Evolutionary conservation across 2,888 invertebrate species (phyloP), one percentile per base, ranked within the genome.

Genomic region (Hybos culiciformis): DNA sequence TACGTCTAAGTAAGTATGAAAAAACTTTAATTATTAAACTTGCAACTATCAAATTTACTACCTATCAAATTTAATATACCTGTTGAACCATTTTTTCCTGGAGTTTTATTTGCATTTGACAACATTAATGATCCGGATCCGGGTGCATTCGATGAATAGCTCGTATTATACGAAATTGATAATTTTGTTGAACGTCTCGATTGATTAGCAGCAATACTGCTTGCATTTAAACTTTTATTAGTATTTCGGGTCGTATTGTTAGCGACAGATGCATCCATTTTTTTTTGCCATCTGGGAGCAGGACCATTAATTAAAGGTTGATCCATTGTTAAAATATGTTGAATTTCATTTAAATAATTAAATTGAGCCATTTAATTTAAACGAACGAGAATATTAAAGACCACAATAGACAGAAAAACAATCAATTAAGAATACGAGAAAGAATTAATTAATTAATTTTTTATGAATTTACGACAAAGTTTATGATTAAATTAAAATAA

Each of bases 281-380:
- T 80, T 55, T 79, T 82, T 53, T 82, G 80, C 83, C 84, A 87
- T 41, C 86, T 72, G 24, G 86, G 83, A 36, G 74, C 66, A 15
- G 86, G 85, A 1, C 85, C 86, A 54, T 78, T 78, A 9, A 78
- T 80, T 54, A 85, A 70, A 26, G 84, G 80, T 1, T 85, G 84
- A 54, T 87, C 86, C 74, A 86, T 75, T 46, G 77, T 77, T 18
- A 83, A 70, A 44, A 83, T 71, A 69, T 74, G 84, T 53, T 80
- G 83, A 48, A 87, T 69, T 66, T 87, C 87, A 62, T 83, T 84
- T 52, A 83, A 70, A 62, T 80, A 86, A 57, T 79, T 81, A 57
- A 85, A 80, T 56, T 86, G 84, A 37, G 84, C 75, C 86, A 87
- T 86, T 49, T 45, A 43, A 12, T 18, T 24, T 26, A 17, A 14